Evolutionary conservation across 1,140 invertebrate genomes (phyloP).

Genomic region (Solen grandis): DNA sequence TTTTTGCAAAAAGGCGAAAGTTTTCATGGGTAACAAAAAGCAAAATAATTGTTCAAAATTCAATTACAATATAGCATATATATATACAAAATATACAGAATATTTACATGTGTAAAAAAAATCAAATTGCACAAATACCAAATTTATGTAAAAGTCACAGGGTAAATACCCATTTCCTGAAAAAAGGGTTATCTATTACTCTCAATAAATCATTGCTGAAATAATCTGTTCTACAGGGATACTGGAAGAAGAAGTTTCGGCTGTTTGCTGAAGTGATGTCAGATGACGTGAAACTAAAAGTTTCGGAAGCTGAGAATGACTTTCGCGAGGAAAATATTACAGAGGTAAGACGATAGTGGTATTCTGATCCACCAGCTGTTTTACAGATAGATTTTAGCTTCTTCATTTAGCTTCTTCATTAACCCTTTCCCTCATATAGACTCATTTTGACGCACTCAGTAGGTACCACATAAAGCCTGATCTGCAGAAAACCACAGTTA

Average conservation of each 20-base stretch:
- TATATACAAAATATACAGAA: neutral
- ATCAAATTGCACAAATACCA: too few relatives aligned
- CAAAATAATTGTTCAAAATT: neutral
- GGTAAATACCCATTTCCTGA: too few relatives aligned
- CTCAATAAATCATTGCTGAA: neutral
- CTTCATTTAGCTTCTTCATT: neutral
- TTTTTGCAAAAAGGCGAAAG: too few relatives aligned
- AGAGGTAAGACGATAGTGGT: constrained; percentile 62
- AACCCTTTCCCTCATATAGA: neutral
- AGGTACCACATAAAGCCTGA: too few relatives aligned
- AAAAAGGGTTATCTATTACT: neutral
- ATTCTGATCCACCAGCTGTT: neutral
- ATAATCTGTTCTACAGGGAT: constrained; percentile 63
- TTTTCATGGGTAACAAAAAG: too few relatives aligned
- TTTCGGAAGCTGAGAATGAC: constrained; percentile 62
- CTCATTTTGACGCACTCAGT: too few relatives aligned
- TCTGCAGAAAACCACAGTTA: too few relatives aligned
- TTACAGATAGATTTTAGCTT: neutral
- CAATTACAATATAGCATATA: neutral
- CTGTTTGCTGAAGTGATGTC: constrained; percentile 64
- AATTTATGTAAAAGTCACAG: neutral
- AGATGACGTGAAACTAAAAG: constrained; percentile 55
- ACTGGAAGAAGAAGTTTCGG: constrained; percentile 74
- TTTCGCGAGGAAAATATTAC: constrained; percentile 69
- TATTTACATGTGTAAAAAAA: neutral